Percentiles rank a stretch among this genome's conserved stretches.
phyloP scores from a whole-genome alignment of 2,113 vertebrate genomes.

The Chlamydotis undulata region DNA sequence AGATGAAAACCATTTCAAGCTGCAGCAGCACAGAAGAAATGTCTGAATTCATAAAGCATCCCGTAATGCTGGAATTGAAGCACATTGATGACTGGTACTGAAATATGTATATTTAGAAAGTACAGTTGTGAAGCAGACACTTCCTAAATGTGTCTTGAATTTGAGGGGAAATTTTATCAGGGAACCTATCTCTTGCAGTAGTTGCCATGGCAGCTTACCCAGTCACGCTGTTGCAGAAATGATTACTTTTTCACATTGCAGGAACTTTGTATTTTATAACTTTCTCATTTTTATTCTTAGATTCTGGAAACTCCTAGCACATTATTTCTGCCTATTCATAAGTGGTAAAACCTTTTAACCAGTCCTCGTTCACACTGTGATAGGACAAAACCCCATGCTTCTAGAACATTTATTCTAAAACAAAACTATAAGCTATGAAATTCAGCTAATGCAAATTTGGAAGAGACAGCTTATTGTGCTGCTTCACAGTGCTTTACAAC shows the following conservation, averaged over 20 bases:
- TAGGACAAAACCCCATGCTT: neutral
- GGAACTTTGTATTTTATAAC: neutral
- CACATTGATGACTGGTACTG: neutral
- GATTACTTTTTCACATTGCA: neutral
- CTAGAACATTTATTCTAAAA: neutral
- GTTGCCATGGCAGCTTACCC: slow-evolving; percentile 55
- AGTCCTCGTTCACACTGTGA: neutral
- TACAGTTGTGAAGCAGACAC: neutral
- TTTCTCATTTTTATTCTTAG: neutral
- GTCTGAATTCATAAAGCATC: neutral
- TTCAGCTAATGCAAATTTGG: neutral
- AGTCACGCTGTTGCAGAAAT: neutral
- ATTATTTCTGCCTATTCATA: neutral
- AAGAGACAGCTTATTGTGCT: neutral
- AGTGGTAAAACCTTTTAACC: neutral
- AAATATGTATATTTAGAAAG: neutral
- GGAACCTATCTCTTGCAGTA: neutral
- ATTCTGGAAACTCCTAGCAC: neutral
- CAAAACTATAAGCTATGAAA: neutral
- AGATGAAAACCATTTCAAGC: neutral
- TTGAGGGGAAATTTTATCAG: neutral
- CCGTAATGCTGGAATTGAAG: neutral
- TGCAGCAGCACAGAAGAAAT: neutral
- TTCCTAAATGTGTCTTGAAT: neutral
- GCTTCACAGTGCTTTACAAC: neutral